Base-by-base conservation (phyloP, 2,797 vertebrate genomes). In the Ataeniobius toweri region DNA sequence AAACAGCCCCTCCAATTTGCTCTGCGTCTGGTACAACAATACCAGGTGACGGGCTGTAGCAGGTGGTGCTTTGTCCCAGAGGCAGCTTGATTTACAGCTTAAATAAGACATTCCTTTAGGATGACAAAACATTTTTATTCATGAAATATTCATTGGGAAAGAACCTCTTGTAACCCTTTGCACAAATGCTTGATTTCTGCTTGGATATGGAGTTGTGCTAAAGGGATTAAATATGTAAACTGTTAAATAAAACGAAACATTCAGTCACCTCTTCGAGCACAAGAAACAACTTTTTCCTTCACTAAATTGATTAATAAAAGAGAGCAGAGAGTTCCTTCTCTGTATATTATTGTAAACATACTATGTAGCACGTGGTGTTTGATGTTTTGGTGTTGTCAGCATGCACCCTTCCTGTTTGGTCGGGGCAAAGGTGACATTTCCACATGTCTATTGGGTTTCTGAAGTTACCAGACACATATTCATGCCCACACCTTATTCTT, bases 361-460 rank as follows among this genome's bases (percentile, higher is more conserved):
- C 44, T 28, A 24, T 84, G 75, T 61, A 24, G 69, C 56, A 16
- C 39, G 77, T n/a, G 24, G 55, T 36, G 61, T 90, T 83, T 81
- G 77, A 81, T 84, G 80, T 79, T 70, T 67, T 56, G 83, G 83
- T 81, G 87, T 90, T 84, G 86, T 90, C 86, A 85, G 83, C 87
- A 78, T 73, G 18, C 44, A 31, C 71, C 6, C 80, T 84, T 88
- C 80, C 78, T 83, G 80, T 84, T 73, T 22, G 72, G 75, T 77
- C 13, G 77, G 41, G 61, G 59, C 79, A 81, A 67, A 92, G 86
- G 86, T 86, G 46, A 31, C 51, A 78, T 61, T 85, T 90, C 71
- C 76, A 77, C 56, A 67, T 72, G 79, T 80, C 81, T 22, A 77
- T 73, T 72, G 28, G 14, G 74, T 80, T 72, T 73, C 26, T 78